Evolutionary conservation across 2,888 invertebrate species (phyloP).

Genomic region (Agrochola lychnidis): DNA sequence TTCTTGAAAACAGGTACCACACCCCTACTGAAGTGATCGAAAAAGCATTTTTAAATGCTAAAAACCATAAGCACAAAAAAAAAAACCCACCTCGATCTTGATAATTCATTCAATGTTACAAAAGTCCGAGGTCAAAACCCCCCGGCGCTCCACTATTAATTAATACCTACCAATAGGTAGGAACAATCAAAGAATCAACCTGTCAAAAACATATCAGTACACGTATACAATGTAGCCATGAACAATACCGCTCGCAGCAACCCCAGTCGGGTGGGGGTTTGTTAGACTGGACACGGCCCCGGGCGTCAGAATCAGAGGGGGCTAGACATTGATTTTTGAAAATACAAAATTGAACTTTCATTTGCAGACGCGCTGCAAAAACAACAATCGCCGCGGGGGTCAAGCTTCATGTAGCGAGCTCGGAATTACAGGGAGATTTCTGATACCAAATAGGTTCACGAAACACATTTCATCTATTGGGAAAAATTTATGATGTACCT

Average conservation of each 20-base stretch:
- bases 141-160: not conserved
- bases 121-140: too few species aligned
- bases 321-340: constrained; percentile 52
- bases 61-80: too few species aligned
- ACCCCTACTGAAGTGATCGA: too few species aligned
- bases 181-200: constrained; percentile 7
- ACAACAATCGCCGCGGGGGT: constrained; percentile 25
- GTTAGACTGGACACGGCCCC: constrained; percentile 42
- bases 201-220: constrained; percentile 28
- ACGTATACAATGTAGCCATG: constrained; percentile 24
- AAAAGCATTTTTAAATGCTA: too few species aligned
- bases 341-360: constrained; percentile 58
- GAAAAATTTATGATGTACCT: not conserved
- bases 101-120: too few species aligned
- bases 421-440: constrained; percentile 22
- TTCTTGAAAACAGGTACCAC: too few species aligned
- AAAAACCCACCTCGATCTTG: too few species aligned
- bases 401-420: constrained; percentile 20
- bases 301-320: constrained; percentile 30
- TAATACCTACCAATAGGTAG: not conserved
- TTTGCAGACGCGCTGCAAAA: constrained; percentile 52
- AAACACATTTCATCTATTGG: not conserved
- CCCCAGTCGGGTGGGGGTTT: constrained; percentile 22
- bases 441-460: not conserved
- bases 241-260: constrained; percentile 33